Evolutionary conservation across 2,113 vertebrate genomes (phyloP).

Genomic region (Seriola aureovittata): DNA sequence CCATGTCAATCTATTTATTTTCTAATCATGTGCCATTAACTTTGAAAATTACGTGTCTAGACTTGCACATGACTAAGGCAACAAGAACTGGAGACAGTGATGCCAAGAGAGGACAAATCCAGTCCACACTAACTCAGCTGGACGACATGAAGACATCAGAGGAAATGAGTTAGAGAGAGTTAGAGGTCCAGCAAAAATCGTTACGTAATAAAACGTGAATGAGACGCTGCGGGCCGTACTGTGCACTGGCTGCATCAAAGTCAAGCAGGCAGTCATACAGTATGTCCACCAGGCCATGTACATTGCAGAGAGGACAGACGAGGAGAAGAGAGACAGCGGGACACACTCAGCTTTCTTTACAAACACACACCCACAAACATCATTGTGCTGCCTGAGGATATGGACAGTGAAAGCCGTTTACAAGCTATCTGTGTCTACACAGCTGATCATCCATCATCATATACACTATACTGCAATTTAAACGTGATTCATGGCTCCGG

Average conservation of each 20-base stretch:
- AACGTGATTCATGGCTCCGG: slow-evolving; percentile 12
- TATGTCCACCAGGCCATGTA: slow-evolving; percentile 28
- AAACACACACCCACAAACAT: not conserved
- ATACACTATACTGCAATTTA: not conserved
- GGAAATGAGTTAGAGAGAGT: slow-evolving; percentile 11
- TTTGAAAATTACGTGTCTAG: not conserved
- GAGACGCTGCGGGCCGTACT: slow-evolving; percentile 37
- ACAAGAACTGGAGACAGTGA: not conserved
- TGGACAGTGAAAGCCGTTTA: slow-evolving; percentile 16
- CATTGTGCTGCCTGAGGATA: slow-evolving; percentile 27
- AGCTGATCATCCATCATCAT: slow-evolving; percentile 20
- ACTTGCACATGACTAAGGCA: not conserved
- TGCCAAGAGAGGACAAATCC: not conserved
- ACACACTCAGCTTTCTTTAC: not conserved
- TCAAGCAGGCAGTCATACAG: slow-evolving; percentile 25
- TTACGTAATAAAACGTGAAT: slow-evolving; percentile 40
- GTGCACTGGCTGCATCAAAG: slow-evolving; percentile 30
- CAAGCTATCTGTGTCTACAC: not conserved
- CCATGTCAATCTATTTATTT: not conserved
- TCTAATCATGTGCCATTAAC: not conserved
- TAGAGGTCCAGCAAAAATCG: not conserved
- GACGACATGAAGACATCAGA: not conserved
- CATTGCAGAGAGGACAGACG: slow-evolving; percentile 6
- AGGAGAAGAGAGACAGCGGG: not conserved
- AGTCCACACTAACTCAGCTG: not conserved